phyloP scores from a whole-genome alignment of 2,888 invertebrate genomes.

The Torymus aiolomorphi region DNA sequence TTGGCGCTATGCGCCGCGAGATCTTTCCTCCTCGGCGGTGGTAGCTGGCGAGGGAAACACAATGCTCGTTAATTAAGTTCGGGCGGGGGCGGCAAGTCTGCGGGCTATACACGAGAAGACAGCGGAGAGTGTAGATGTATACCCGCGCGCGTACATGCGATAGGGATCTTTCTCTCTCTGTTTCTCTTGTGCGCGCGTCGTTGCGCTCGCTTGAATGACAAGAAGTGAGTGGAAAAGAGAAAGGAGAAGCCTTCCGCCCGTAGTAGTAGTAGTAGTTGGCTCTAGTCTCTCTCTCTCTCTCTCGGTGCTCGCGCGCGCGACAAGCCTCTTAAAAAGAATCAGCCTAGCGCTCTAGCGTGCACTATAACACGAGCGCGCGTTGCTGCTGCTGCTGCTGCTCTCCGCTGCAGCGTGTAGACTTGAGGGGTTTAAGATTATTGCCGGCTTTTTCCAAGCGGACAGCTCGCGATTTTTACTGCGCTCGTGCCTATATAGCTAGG shows the following conservation, averaged over 20 bases:
- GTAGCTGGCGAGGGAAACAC: neutral
- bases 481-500: too few species aligned
- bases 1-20: too few species aligned
- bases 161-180: constrained; percentile 8
- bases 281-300: neutral
- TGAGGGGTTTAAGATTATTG: too few species aligned
- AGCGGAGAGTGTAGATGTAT: neutral
- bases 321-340: constrained; percentile 45
- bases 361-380: neutral
- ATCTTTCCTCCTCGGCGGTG: too few species aligned
- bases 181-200: neutral
- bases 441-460: too few species aligned
- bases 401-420: too few species aligned
- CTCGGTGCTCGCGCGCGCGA: neutral
- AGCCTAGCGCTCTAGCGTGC: constrained; percentile 10
- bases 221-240: constrained; percentile 44
- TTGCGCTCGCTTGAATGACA: constrained; percentile 21
- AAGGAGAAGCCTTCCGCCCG: constrained; percentile 37
- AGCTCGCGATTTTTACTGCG: too few species aligned
- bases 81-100: neutral
- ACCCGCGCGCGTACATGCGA: neutral
- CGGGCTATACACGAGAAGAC: neutral
- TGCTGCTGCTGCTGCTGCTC: neutral
- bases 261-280: neutral
- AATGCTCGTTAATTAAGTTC: constrained; percentile 39